phyloP scores from a whole-genome alignment of 2,113 vertebrate genomes.

The Periophthalmus modestus region DNA sequence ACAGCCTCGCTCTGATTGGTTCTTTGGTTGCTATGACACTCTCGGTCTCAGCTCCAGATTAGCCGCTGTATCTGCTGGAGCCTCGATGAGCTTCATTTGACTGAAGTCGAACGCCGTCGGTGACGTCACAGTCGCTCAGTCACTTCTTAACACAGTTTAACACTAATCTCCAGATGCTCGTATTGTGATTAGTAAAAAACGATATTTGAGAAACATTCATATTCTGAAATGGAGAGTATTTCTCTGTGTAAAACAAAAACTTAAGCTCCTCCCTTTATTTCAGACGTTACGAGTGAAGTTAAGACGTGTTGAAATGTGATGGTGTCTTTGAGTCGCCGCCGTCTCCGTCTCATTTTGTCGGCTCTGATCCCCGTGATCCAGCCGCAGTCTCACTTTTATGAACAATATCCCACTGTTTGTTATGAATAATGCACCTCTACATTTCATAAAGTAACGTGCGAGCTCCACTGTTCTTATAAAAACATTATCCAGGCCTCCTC shows the following conservation, averaged over 20 bases:
- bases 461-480: conserved; percentile 33
- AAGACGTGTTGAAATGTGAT: neutral
- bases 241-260: neutral
- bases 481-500: conserved; percentile 33
- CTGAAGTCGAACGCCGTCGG: too few relatives aligned
- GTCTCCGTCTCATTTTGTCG: conserved; percentile 10
- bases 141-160: too few relatives aligned
- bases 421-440: conserved; percentile 19
- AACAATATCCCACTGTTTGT: conserved; percentile 19
- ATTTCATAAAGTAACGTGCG: conserved; percentile 25
- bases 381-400: neutral
- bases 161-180: too few relatives aligned
- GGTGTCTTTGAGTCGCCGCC: neutral
- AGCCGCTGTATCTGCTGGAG: too few relatives aligned
- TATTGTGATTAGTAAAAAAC: too few relatives aligned
- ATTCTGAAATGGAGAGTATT: too few relatives aligned
- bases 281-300: neutral
- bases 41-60: too few relatives aligned
- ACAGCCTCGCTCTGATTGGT: too few relatives aligned
- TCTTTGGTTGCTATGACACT: too few relatives aligned
- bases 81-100: too few relatives aligned
- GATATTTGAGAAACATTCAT: too few relatives aligned
- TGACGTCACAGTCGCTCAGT: too few relatives aligned
- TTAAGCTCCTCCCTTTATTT: neutral
- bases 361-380: conserved; percentile 12